A percentile compares a stretch with the other conserved stretches of the same genome.
phyloP scores from a whole-genome alignment of 2,113 vertebrate species.

The Cardinalis cardinalis region DNA sequence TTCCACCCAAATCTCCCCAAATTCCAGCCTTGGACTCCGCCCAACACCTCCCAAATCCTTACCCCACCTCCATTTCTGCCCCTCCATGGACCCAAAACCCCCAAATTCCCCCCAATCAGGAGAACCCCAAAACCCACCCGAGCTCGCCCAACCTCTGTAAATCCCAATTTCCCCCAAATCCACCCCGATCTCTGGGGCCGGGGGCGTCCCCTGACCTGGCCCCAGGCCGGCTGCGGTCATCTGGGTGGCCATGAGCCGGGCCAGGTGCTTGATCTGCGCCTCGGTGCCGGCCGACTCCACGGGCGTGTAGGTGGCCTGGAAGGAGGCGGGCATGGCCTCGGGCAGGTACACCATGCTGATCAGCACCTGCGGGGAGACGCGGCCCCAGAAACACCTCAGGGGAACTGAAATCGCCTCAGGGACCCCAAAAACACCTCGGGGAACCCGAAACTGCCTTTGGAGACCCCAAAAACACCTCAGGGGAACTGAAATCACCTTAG shows the following conservation, averaged over 20 bases:
- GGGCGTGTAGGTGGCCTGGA: conserved; percentile 94
- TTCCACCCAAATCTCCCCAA: no score
- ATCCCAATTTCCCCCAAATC: rapidly evolving
- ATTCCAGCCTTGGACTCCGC: no score
- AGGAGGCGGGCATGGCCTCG: conserved; percentile 93
- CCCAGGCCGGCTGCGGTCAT: conserved; percentile 86
- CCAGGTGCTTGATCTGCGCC: conserved; percentile 90
- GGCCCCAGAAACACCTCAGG: not conserved
- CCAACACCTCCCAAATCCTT: not conserved
- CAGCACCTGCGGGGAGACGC: conserved; percentile 75
- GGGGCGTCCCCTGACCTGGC: conserved; percentile 70
- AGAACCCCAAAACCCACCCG: not conserved
- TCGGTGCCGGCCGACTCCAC: conserved; percentile 94
- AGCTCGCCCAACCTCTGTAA: no score
- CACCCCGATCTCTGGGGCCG: no score
- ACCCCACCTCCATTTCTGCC: not conserved
- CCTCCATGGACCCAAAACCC: not conserved
- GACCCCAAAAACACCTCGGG: no score
- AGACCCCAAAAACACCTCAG: no score
- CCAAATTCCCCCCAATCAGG: no score
- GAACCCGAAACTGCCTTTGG: no score
- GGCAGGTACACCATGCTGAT: conserved; percentile 99
- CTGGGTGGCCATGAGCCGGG: conserved; percentile 89
- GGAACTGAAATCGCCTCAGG: no score
- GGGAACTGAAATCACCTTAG: no score